Base-by-base conservation (phyloP, 2,888 invertebrate genomes). In the Disparrhopalites patrizii region DNA sequence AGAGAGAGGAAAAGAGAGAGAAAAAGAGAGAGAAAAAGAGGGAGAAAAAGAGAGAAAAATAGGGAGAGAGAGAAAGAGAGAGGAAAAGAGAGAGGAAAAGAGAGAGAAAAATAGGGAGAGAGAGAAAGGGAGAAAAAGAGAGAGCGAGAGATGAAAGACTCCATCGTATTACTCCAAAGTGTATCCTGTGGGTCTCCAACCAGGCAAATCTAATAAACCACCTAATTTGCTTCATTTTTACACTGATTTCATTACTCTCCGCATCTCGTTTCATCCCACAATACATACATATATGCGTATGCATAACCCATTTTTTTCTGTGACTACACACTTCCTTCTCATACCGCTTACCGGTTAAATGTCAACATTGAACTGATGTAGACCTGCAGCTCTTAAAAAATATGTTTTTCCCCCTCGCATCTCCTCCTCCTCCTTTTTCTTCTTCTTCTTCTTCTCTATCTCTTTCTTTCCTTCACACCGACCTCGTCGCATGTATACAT, bases 151-250 rank as follows among this genome's bases (percentile, higher is more conserved):
- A n/a, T n/a, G n/a, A n/a, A n/a, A n/a, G n/a, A n/a, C n/a, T n/a
- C n/a, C n/a, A n/a, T n/a, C n/a, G n/a, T n/a, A n/a, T 40, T 40
- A 3, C 13, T 15, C 10, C 18, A n/a, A 31, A 31, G 18, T 30
- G 31, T 36, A 62, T 62, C 63, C 63, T 60, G 60, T 54, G 50
- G 56, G 36, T 55, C 64, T 64, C 68, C 68, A 66, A 62, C 68
- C 64, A 68, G 62, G 68, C 63, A 68, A 66, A 68, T 66, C 68
- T 68, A 68, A 68, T 68, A 68, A 66, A 60, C 60, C 66, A 63
- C 57, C 57, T 65, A 65, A 65, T 65, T 65, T 65, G n/a, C 50
- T 38, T 31, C 20, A 31, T 27, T 51, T 52, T 50, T 47, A 47
- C 60, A 60, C 52, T 51, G 51, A 51, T 52, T 52, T 38, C 52